Evolutionary conservation across 2,113 vertebrate species (phyloP).

Genomic region (Microcebus lehilahytsara): DNA sequence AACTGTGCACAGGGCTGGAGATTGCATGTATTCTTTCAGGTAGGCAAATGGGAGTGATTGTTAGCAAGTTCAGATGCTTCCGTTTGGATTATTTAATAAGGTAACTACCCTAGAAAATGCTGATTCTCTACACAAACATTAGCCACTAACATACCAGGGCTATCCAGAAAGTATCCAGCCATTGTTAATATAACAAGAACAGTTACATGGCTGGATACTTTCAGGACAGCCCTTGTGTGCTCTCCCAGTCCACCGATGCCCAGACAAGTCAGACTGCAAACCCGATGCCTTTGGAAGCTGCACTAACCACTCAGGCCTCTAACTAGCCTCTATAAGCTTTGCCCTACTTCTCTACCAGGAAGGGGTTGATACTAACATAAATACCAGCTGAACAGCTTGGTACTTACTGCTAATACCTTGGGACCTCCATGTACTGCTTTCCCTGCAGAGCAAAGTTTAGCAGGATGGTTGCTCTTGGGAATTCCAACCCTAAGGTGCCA

Average conservation of each 20-base stretch:
- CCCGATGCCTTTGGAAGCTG: accelerated
- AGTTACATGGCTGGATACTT: too few relatives aligned
- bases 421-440: neutral
- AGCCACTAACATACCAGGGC: neutral
- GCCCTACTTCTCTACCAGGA: neutral
- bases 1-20: neutral
- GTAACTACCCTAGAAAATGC: neutral
- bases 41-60: neutral
- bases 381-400: neutral
- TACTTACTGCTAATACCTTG: neutral
- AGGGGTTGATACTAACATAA: accelerated
- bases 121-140: neutral
- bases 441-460: neutral
- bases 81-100: neutral
- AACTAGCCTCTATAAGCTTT: neutral
- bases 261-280: neutral
- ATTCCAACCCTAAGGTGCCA: neutral
- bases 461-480: neutral
- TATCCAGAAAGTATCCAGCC: too few relatives aligned
- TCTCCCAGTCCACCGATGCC: neutral
- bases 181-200: too few relatives aligned
- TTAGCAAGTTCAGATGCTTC: neutral
- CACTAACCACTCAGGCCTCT: neutral
- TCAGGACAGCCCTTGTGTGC: too few relatives aligned
- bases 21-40: neutral